Conservation (phyloP, 2,888 invertebrate species). For the Lumbricus terrestris region DNA sequence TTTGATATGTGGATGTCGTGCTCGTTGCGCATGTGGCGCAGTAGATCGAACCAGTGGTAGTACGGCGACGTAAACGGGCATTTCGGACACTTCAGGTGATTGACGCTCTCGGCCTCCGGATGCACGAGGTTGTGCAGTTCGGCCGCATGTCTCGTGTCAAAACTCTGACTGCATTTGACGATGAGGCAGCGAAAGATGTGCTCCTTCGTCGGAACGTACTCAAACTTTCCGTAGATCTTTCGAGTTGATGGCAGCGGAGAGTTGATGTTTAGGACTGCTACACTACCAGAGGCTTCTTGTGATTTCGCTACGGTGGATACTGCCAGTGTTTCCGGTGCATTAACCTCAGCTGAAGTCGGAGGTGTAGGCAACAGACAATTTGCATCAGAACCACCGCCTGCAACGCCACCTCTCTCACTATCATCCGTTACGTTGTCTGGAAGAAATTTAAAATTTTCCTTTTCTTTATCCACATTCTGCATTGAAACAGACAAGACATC, state of each 20-base stretch:
- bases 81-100: constrained; percentile 26
- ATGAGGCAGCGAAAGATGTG: constrained; percentile 35
- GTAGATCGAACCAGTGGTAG: constrained; percentile 36
- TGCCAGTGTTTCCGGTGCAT: not conserved
- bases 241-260: not conserved
- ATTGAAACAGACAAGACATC: not conserved
- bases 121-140: constrained; percentile 28
- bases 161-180: constrained; percentile 37
- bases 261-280: not conserved
- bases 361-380: not conserved
- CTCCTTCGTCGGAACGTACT: constrained; percentile 39
- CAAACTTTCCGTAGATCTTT: constrained; percentile 32
- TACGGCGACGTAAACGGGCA: constrained; percentile 33
- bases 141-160: constrained; percentile 35
- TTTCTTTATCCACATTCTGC: not conserved
- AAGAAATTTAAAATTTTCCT: not conserved
- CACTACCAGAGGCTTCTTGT: not conserved
- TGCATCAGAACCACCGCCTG: not conserved
- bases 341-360: not conserved
- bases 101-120: not conserved
- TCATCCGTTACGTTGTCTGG: not conserved
- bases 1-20: constrained; percentile 30
- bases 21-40: constrained; percentile 35
- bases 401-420: not conserved
- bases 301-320: not conserved